phyloP scores from a whole-genome alignment of 2,797 vertebrate genomes.

The Acanthurus tractus region DNA sequence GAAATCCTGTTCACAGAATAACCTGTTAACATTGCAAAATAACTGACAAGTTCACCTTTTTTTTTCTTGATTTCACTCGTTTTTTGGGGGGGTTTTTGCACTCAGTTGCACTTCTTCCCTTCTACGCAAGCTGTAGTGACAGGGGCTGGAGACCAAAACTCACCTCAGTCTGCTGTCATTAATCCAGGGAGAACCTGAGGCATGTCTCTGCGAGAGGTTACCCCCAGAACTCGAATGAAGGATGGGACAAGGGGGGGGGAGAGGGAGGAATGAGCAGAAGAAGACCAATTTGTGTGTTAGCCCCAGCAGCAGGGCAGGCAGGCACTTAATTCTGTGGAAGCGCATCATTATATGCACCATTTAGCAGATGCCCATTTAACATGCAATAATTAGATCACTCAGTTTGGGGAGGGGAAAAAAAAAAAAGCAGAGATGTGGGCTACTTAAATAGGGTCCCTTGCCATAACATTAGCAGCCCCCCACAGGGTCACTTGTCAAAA shows the following conservation, averaged over 20 bases:
- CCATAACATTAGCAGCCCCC: conserved; percentile 85
- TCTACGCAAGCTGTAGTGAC: conserved; percentile 25
- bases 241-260: conserved; percentile 66
- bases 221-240: conserved; percentile 75
- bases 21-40: neutral
- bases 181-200: conserved; percentile 81
- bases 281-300: conserved; percentile 87
- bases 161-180: conserved; percentile 74
- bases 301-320: conserved; percentile 85
- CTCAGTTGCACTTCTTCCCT: conserved; percentile 14
- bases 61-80: conserved; percentile 5
- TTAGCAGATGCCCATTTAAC: conserved; percentile 92
- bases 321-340: conserved; percentile 89
- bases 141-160: conserved; percentile 56
- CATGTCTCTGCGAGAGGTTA: conserved; percentile 73
- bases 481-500: conserved; percentile 86
- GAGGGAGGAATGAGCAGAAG: conserved; percentile 68
- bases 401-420: conserved; percentile 66
- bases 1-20: neutral
- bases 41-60: neutral
- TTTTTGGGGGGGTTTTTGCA: conserved; percentile 10
- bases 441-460: conserved; percentile 84
- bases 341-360: conserved; percentile 90
- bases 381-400: conserved; percentile 91
- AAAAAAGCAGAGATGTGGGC: conserved; percentile 67